These are phyloP conservation scores for Amazona guildingii DNA, from an alignment of 2,113 vertebrate genomes.

Conservation along the genomic window DNA sequence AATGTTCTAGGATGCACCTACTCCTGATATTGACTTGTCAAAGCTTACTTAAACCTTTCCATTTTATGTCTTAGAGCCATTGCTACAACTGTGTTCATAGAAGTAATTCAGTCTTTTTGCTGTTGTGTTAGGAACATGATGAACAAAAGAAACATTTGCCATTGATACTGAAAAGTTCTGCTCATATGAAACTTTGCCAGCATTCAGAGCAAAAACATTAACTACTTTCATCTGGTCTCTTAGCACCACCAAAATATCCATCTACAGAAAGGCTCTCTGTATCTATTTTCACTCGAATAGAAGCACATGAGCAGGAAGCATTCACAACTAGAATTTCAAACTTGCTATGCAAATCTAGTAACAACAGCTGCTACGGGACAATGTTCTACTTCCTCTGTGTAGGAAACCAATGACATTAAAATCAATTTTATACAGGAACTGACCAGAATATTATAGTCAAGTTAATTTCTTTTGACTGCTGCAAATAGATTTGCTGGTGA, in stretches of 20 bases:
- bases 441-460: neutral
- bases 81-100: neutral
- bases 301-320: neutral
- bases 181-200: neutral
- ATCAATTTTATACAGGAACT: neutral
- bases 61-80: neutral
- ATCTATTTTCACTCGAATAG: neutral
- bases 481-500: neutral
- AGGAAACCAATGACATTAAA: neutral
- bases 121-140: neutral
- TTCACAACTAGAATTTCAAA: neutral
- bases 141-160: neutral
- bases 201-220: fast-evolving
- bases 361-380: neutral
- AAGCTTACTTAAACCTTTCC: neutral
- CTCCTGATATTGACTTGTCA: neutral
- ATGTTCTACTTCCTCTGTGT: neutral
- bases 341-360: fast-evolving
- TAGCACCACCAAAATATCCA: neutral
- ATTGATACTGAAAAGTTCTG: neutral
- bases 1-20: neutral
- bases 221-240: neutral
- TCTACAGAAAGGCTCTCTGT: neutral
- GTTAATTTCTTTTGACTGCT: neutral
- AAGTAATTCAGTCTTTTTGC: neutral